A percentile compares a stretch with the other conserved stretches of the same genome.
These are phyloP conservation scores for Agrotis exclamationis DNA, from an alignment of 2,888 invertebrate species.

Conservation along the genomic window DNA sequence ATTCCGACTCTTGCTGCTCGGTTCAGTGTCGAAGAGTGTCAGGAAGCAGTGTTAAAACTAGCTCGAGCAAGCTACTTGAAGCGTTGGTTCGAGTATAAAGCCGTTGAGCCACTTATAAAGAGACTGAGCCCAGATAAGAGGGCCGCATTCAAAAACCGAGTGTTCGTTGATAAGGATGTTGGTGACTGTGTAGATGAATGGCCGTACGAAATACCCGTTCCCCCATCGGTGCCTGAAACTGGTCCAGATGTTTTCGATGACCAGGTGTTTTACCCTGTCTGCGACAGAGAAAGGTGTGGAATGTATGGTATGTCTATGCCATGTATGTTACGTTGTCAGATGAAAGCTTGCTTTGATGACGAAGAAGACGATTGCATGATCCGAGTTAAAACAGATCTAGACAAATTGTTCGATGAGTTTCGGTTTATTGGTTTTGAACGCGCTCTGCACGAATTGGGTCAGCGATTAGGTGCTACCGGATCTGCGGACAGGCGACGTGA, in stretches of 20 bases:
- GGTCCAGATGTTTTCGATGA: constrained; percentile 60
- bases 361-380: constrained; percentile 48
- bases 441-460: constrained; percentile 75
- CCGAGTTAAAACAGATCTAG: constrained; percentile 68
- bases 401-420: constrained; percentile 78
- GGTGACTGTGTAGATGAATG: constrained; percentile 69
- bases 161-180: constrained; percentile 75
- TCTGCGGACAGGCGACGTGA: constrained; percentile 76
- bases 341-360: constrained; percentile 45
- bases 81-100: constrained; percentile 74
- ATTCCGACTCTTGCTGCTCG: constrained; percentile 71
- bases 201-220: constrained; percentile 69
- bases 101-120: constrained; percentile 76
- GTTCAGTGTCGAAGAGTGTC: constrained; percentile 74
- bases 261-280: constrained; percentile 11
- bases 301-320: not conserved
- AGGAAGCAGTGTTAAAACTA: constrained; percentile 71
- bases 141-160: constrained; percentile 70
- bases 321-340: not conserved
- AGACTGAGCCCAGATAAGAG: constrained; percentile 68
- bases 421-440: constrained; percentile 77
- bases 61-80: constrained; percentile 75
- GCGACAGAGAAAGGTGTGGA: not conserved
- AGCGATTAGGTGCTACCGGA: constrained; percentile 72
- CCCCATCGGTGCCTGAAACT: constrained; percentile 13